Conservation (phyloP, 2,888 invertebrate species). For the Belgica antarctica region DNA sequence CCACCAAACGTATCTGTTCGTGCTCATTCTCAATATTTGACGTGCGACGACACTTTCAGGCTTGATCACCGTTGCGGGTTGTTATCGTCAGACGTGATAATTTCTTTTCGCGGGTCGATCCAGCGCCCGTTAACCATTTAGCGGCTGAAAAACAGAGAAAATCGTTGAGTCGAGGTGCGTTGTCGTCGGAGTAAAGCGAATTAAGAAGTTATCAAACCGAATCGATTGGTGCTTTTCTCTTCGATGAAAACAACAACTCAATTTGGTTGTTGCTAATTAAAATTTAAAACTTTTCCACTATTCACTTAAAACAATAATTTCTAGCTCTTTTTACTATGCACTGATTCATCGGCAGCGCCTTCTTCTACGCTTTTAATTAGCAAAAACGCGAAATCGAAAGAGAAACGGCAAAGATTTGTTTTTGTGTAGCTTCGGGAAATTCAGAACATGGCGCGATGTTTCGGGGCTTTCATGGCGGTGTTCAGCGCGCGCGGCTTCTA, state of each 20-base stretch:
- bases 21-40: constrained; percentile 14
- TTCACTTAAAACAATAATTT: constrained; percentile 7
- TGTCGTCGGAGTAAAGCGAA: too few species aligned
- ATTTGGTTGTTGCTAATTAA: constrained; percentile 10
- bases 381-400: not conserved
- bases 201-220: not conserved
- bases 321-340: constrained; percentile 20
- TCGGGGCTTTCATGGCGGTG: not conserved
- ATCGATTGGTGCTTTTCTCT: not conserved
- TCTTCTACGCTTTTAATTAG: not conserved
- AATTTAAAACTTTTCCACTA: not conserved
- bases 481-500: not conserved
- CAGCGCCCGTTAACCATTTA: not conserved
- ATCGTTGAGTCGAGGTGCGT: not conserved
- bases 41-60: not conserved
- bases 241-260: not conserved
- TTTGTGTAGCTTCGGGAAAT: not conserved
- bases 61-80: too few species aligned
- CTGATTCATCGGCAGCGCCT: not conserved
- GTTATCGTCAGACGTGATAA: not conserved
- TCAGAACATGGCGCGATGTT: not conserved
- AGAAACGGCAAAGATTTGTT: constrained; percentile 2
- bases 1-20: not conserved
- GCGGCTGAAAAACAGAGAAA: not conserved
- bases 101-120: not conserved